Percentiles rank a stretch among this genome's conserved stretches.
Evolutionary conservation across 1,140 invertebrate species (phyloP).

Genomic region (Ips nitidus): DNA sequence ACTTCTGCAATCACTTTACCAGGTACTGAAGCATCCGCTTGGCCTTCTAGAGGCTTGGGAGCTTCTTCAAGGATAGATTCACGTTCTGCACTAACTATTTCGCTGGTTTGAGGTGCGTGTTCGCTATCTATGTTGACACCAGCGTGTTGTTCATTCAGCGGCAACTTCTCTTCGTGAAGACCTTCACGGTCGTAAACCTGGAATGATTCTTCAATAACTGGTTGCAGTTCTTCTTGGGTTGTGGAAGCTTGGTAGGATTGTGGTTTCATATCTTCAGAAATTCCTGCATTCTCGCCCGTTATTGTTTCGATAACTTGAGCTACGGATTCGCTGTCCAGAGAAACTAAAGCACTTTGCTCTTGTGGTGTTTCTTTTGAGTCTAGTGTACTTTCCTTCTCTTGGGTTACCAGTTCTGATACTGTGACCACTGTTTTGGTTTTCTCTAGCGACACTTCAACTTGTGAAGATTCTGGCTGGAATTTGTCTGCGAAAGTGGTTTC

Average conservation of each 20-base stretch:
- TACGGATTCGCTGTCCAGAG: constrained; percentile 45
- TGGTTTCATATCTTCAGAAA: constrained; percentile 39
- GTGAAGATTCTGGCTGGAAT: constrained; percentile 49
- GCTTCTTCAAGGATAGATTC: constrained; percentile 46
- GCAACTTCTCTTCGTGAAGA: constrained; percentile 27
- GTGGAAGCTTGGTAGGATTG: constrained; percentile 38
- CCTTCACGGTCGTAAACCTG: constrained; percentile 51
- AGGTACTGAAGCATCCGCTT: constrained; percentile 45
- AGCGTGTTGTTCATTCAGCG: constrained; percentile 43
- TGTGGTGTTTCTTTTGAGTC: constrained; percentile 37
- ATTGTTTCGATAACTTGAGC: constrained; percentile 45
- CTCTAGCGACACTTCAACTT: constrained; percentile 53
- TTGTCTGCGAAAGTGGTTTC: constrained; percentile 48
- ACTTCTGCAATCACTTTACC: constrained; percentile 51
- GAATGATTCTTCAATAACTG: constrained; percentile 43
- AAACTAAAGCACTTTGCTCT: constrained; percentile 44
- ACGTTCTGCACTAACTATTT: constrained; percentile 48
- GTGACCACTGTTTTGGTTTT: constrained; percentile 50
- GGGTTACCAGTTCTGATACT: constrained; percentile 47
- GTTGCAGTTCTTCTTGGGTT: constrained; percentile 44
- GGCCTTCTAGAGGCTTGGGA: constrained; percentile 44
- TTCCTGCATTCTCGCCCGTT: constrained; percentile 39
- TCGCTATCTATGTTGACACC: constrained; percentile 47
- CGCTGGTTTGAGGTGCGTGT: constrained; percentile 45
- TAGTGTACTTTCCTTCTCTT: constrained; percentile 50